Base-by-base conservation (phyloP, 2,797 vertebrate species). In the Tokudaia muenninki region DNA sequence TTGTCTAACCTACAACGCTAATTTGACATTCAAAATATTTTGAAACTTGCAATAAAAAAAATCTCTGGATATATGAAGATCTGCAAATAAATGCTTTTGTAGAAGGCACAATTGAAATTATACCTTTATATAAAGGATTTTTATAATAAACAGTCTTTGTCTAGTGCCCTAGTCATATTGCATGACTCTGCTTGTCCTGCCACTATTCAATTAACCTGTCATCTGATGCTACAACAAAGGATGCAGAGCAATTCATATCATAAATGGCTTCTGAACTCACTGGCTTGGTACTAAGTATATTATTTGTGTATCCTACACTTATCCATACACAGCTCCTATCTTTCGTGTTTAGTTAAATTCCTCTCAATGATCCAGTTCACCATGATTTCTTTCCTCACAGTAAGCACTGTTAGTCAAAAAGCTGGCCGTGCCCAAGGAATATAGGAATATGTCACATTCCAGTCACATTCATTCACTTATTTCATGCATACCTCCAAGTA, bases 181-280 rank as follows among this genome's bases (percentile, higher is more conserved):
- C 6, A 9, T 41, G 95, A 92, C 94, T 61, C 3, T 92, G 63
- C 94, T 97, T 97, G 94, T 37, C 80, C 97, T 97, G 93, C 95
- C 97, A 97, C 95, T 26, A 6, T 83, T 98, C 97, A 98, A 98
- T 98, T 98, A 98, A 98, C 96, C 96, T 94, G 91, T 98, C 97
- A 96, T 97, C 92, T 97, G 91, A 86, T 50, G 2, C 57, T 92
- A 81, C 97, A 97, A 78, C 83, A 84, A 94, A 92, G 13, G 84
- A 75, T 96, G 96, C 57, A 13, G 81, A 91, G 97, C 79, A 95
- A 90, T 91, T 86, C 95, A 61, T 80, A 74, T 96, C 92, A 97
- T 91, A 97, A 97, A 98, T 96, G 96, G 67, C 82, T 98, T 96
- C 96, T 93, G 95, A 93, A 91, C 84, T 97, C 98, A 90, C 92